phyloP scores from a whole-genome alignment of 2,888 invertebrate genomes.

The Ellobium chinense region DNA sequence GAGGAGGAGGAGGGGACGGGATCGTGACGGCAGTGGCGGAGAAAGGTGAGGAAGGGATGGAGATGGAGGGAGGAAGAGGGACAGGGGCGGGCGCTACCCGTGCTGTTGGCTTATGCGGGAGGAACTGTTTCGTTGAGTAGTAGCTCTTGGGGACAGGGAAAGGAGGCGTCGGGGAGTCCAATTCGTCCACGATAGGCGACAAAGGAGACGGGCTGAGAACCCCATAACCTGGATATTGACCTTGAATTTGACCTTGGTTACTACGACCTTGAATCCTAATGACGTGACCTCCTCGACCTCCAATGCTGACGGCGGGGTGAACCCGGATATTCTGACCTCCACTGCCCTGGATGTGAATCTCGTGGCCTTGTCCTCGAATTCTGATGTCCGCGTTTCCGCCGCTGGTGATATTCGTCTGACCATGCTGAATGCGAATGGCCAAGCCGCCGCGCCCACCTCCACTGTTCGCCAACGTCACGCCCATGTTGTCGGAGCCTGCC shows the following conservation, averaged over 20 bases:
- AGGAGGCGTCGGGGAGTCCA: neutral
- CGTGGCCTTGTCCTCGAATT: constrained; percentile 40
- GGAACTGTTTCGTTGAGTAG: constrained; percentile 29
- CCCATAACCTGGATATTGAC: neutral
- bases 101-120: constrained; percentile 39
- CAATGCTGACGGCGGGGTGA: constrained; percentile 16
- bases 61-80: neutral
- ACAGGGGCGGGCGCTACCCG: constrained; percentile 33
- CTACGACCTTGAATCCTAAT: constrained; percentile 40
- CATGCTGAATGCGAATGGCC: constrained; percentile 36
- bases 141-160: constrained; percentile 25
- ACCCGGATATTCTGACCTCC: constrained; percentile 43
- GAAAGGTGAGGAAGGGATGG: neutral
- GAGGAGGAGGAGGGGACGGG: constrained; percentile 22
- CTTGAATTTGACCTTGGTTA: constrained; percentile 5
- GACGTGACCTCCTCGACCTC: constrained; percentile 33
- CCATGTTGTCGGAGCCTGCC: neutral
- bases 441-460: constrained; percentile 15
- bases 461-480: neutral
- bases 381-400: constrained; percentile 29
- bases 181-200: neutral
- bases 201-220: neutral
- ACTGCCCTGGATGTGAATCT: constrained; percentile 40
- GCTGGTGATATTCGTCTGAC: constrained; percentile 40
- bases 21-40: neutral